These are phyloP conservation scores for Hypomesus transpacificus DNA, from an alignment of 2,113 vertebrate species.

Conservation along the genomic window DNA sequence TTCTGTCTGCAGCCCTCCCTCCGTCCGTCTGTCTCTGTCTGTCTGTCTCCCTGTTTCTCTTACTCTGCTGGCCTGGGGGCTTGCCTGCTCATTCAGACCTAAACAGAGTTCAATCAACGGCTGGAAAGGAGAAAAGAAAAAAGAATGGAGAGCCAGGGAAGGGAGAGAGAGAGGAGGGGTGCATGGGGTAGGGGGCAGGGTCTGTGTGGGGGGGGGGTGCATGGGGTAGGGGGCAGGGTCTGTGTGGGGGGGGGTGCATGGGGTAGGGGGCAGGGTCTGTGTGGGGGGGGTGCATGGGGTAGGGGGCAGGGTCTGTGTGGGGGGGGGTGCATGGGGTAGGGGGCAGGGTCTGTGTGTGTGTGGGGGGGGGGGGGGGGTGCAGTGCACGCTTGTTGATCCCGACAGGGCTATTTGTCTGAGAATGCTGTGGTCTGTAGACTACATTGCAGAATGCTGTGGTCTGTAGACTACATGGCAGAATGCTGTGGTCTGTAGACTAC, in stretches of 20 bases:
- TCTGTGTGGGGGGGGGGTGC: too few species aligned
- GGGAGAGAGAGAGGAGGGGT: background rate
- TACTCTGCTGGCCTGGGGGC: too few species aligned
- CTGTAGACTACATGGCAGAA: too few species aligned
- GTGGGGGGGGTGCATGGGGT: too few species aligned
- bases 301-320: too few species aligned
- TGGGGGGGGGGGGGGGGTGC: slow-evolving; percentile 20
- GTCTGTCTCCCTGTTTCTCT: too few species aligned
- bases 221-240: background rate
- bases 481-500: too few species aligned
- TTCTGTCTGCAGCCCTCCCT: too few species aligned
- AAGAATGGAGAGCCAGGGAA: background rate
- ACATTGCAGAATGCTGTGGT: too few species aligned
- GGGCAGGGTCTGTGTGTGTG: background rate
- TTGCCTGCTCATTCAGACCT: too few species aligned
- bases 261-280: background rate
- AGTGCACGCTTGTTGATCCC: slow-evolving; percentile 34
- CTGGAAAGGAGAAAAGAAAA: background rate
- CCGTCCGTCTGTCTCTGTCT: too few species aligned
- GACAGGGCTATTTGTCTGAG: slow-evolving; percentile 61
- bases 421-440: slow-evolving; percentile 66
- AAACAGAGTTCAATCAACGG: too few species aligned
- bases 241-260: slow-evolving; percentile 13
- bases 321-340: background rate
- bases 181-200: background rate